Conservation (phyloP, 2,113 vertebrate genomes). For the Leptosomus discolor region DNA sequence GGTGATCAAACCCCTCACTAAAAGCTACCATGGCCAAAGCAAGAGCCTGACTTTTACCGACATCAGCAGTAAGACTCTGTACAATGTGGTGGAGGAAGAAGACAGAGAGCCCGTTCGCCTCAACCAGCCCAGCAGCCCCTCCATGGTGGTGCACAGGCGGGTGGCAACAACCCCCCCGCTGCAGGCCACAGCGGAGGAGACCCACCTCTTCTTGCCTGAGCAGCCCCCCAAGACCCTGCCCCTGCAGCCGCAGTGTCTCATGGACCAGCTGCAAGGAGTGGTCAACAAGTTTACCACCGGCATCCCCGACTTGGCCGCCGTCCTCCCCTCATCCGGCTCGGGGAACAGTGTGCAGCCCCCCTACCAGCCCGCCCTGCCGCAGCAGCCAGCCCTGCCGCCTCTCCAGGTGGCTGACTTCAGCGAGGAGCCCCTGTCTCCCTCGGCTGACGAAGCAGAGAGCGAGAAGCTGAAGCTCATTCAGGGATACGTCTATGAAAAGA, state of each 20-base stretch:
- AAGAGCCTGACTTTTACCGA: constrained; percentile 86
- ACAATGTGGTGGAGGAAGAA: constrained; percentile 85
- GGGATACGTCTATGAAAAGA: constrained; percentile 84
- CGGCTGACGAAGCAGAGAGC: constrained; percentile 71
- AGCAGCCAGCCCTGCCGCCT: constrained; percentile 73
- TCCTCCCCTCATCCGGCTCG: constrained; percentile 55
- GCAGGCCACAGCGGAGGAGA: constrained; percentile 62
- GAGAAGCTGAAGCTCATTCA: constrained; percentile 87
- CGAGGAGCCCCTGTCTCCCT: constrained; percentile 73
- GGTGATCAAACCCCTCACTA: constrained; percentile 99
- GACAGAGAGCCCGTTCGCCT: constrained; percentile 72
- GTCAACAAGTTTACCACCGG: constrained; percentile 79
- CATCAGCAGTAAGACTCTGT: constrained; percentile 85
- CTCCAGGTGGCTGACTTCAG: constrained; percentile 74
- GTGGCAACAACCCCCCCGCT: constrained; percentile 46
- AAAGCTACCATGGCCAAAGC: constrained; percentile 86
- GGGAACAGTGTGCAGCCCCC: constrained; percentile 65
- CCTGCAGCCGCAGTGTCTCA: constrained; percentile 72
- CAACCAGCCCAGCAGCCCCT: constrained; percentile 75
- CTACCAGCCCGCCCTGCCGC: constrained; percentile 50
- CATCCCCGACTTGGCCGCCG: constrained; percentile 73
- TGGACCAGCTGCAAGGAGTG: constrained; percentile 80
- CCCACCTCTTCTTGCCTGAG: constrained; percentile 76
- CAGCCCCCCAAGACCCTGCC: constrained; percentile 68
- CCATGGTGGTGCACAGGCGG: constrained; percentile 80